Evolutionary conservation across 2,113 vertebrate genomes (phyloP), one percentile per base, ranked within the genome.

Genomic region (Paedocypris sp.): DNA sequence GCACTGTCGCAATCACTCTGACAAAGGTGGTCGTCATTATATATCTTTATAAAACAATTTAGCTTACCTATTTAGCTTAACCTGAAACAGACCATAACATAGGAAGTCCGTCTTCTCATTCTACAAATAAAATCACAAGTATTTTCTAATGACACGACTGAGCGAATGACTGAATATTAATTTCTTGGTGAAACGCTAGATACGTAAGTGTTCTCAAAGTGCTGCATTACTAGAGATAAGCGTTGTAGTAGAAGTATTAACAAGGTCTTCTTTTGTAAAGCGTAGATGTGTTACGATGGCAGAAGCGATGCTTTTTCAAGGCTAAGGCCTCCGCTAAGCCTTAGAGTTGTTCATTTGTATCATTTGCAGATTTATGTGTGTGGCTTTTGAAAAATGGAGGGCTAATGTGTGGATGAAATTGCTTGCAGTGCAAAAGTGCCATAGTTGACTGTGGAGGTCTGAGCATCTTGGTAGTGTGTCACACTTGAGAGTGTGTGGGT

Each of bases 391-490:
- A 43, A 11, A 31, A 19, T n/a, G 16, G 15, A 33, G 48, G 5
- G 10, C 22, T 31, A 41, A 41, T 41, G 25, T 41, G 16, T 42
- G 15, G 31, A 43, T 13, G 2, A 43, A 57, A 31, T 57, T 43
- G 38, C 31, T n/a, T n/a, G n/a, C n/a, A n/a, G n/a, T n/a, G n/a
- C n/a, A n/a, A 43, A n/a, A 9, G 15, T 26, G 51, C 28, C 50
- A 53, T 5, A 38, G 6, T 19, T 36, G 35, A 4, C 12, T 22
- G 29, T 22, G 18, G 19, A 12, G 7, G 48, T 20, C 15, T 39
- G 36, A 56, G 15, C 22, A 11, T 41, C 15, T 56, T 56, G 52
- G 52, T 16, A 39, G 33, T 39, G n/a, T 39, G 52, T 26, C 52
- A 42, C 6, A 5, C 3, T 57, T 36, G 32, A 31, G 10, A 56